A percentile compares a stretch with the other conserved stretches of the same genome.
phyloP scores from a whole-genome alignment of 2,797 vertebrate species.

The Gymnothorax reevesii region DNA sequence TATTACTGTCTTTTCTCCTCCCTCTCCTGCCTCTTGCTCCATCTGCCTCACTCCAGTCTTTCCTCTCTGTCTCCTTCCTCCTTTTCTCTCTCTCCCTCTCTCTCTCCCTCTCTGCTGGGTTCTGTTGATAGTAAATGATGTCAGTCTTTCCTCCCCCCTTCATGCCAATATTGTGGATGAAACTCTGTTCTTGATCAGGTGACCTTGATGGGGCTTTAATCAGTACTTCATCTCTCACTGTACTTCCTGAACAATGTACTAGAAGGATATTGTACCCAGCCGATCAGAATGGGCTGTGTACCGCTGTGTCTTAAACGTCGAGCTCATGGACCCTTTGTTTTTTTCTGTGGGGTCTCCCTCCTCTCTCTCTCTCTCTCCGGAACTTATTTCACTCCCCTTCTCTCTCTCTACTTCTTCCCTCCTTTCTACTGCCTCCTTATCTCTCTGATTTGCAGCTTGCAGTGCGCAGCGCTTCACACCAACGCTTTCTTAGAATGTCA shows the following conservation, averaged over 20 bases:
- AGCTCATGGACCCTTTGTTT: not conserved
- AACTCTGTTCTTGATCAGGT: slow-evolving; percentile 27
- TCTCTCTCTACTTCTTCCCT: not conserved
- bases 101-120: slow-evolving; percentile 29
- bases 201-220: slow-evolving; percentile 26
- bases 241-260: not conserved
- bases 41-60: not conserved
- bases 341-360: not conserved
- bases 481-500: not conserved
- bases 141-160: slow-evolving; percentile 31
- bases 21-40: not conserved
- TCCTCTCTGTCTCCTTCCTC: not conserved
- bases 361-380: not conserved
- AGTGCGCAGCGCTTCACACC: not conserved
- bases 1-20: not conserved
- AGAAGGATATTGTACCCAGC: slow-evolving; percentile 18
- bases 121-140: slow-evolving; percentile 40
- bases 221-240: not conserved
- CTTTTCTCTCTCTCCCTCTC: not conserved
- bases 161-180: slow-evolving; percentile 16
- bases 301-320: not conserved
- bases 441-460: slow-evolving; percentile 37
- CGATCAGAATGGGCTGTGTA: slow-evolving; percentile 29
- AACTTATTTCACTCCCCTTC: not conserved
- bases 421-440: slow-evolving; percentile 22